Percentiles rank a stretch among this genome's conserved stretches.
These are phyloP conservation scores for Elaphurus davidianus DNA, from an alignment of 2,113 vertebrate genomes.

Conservation along the genomic window DNA sequence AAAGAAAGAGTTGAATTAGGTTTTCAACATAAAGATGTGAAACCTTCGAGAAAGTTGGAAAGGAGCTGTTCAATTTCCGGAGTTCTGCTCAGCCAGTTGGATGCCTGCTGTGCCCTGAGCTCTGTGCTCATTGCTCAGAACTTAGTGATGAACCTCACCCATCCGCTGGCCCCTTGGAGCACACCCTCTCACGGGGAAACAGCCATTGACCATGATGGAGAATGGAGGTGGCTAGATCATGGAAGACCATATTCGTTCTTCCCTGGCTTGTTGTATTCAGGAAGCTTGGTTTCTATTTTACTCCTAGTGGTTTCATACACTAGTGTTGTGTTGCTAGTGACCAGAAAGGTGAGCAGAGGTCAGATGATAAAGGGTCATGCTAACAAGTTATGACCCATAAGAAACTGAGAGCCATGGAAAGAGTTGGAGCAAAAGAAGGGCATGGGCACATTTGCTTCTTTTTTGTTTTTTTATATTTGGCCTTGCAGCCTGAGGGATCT, in stretches of 20 bases:
- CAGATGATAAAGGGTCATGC: neutral
- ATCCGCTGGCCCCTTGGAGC: neutral
- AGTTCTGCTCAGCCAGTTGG: neutral
- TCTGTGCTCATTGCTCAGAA: neutral
- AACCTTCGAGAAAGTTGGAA: neutral
- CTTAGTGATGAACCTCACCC: too few relatives aligned
- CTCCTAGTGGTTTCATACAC: neutral
- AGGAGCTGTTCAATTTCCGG: neutral
- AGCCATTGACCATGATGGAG: fast-evolving
- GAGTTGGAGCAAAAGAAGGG: too few relatives aligned
- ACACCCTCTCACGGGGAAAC: fast-evolving
- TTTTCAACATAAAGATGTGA: fast-evolving
- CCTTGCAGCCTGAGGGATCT: neutral
- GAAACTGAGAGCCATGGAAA: fast-evolving
- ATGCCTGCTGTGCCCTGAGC: neutral
- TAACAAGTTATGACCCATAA: neutral
- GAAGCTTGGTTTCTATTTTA: neutral
- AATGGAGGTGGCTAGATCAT: fast-evolving
- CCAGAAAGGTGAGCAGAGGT: neutral
- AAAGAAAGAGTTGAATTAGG: neutral
- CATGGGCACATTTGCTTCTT: fast-evolving
- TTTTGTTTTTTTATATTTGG: neutral
- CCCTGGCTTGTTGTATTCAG: neutral
- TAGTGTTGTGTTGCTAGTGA: too few relatives aligned
- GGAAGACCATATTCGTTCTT: neutral